Evolutionary conservation across 2,113 vertebrate genomes (phyloP).

Genomic region (Capreolus pygargus): DNA sequence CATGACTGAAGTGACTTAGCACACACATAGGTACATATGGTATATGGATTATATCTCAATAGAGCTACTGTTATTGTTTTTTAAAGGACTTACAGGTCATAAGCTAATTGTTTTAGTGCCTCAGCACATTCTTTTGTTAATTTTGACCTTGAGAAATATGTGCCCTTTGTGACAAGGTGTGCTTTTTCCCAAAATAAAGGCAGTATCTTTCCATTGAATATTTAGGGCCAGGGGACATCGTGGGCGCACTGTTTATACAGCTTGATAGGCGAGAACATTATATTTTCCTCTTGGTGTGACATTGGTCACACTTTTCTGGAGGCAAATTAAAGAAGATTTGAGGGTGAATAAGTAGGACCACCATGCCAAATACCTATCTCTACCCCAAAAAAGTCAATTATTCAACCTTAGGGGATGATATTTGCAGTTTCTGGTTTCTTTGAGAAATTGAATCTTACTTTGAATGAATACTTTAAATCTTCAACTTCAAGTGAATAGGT

Average conservation of each 20-base stretch:
- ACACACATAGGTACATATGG: neutral
- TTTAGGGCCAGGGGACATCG: neutral
- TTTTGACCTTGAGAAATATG: constrained; percentile 18
- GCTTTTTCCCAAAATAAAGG: neutral
- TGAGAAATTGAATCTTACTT: neutral
- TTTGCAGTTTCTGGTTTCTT: neutral
- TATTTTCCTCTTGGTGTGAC: neutral
- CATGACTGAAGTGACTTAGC: neutral
- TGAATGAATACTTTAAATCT: neutral
- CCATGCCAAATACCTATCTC: neutral
- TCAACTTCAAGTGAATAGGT: neutral
- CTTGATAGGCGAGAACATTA: neutral
- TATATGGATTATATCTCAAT: neutral
- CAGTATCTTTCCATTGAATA: neutral
- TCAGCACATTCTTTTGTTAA: neutral
- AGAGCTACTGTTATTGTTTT: neutral
- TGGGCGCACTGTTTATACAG: neutral
- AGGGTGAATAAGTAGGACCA: neutral
- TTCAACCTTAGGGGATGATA: neutral
- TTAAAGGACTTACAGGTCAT: neutral
- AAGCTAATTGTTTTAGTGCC: neutral
- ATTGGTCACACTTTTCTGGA: neutral
- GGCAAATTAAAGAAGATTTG: neutral
- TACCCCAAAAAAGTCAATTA: neutral
- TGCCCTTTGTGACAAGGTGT: neutral